Conservation (phyloP, 2,888 invertebrate species). For the Nineta flava region DNA sequence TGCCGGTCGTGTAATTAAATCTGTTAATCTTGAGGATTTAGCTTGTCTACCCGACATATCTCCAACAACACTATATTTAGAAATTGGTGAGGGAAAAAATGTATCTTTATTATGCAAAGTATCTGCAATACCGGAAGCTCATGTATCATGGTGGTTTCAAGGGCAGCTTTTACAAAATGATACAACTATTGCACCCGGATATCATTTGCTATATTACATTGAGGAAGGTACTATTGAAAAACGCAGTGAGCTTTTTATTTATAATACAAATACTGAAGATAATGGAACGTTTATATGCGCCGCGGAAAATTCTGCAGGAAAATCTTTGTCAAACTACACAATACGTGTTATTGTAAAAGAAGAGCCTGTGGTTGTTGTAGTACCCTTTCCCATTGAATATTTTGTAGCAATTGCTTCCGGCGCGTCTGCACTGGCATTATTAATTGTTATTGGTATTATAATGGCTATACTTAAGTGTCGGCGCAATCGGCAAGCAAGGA, state of each 20-base stretch:
- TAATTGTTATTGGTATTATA: constrained; percentile 48
- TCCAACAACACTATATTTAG: constrained; percentile 57
- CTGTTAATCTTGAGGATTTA: constrained; percentile 49
- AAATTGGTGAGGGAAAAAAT: constrained; percentile 66
- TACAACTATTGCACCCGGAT: constrained; percentile 45
- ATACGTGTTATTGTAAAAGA: constrained; percentile 58
- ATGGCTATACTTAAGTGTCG: constrained; percentile 38
- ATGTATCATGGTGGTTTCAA: constrained; percentile 70
- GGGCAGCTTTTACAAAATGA: constrained; percentile 67
- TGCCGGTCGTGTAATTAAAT: constrained; percentile 48
- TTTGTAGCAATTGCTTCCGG: constrained; percentile 52
- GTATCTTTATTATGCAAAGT: constrained; percentile 67
- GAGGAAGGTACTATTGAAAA: constrained; percentile 60
- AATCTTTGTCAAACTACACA: constrained; percentile 64
- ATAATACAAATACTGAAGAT: constrained; percentile 59
- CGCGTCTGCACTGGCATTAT: constrained; percentile 44
- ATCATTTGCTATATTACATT: constrained; percentile 51
- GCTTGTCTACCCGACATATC: constrained; percentile 70
- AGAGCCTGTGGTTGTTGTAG: constrained; percentile 48
- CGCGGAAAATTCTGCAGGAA: constrained; percentile 74
- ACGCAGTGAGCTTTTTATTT: constrained; percentile 62
- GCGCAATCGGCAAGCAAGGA: constrained; percentile 25
- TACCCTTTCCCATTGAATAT: constrained; percentile 47
- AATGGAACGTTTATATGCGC: constrained; percentile 76
- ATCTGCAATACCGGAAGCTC: constrained; percentile 65